phyloP scores from a whole-genome alignment of 2,888 invertebrate species.

The Petrophora chlorosata region DNA sequence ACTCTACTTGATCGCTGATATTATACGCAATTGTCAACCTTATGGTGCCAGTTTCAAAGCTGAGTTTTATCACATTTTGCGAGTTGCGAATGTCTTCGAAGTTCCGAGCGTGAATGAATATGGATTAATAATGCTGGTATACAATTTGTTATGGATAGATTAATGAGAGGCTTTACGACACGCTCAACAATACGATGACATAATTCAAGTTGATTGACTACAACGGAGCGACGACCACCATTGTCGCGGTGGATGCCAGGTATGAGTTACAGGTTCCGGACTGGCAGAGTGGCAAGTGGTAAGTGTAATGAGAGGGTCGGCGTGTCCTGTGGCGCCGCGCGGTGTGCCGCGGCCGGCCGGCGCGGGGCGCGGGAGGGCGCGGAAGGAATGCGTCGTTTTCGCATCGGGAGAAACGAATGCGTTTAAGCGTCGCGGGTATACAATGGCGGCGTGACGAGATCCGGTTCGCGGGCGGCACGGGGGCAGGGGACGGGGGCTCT shows the following conservation, averaged over 20 bases:
- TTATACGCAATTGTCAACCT: constrained; percentile 4
- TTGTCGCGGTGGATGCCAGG: constrained; percentile 36
- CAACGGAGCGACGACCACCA: constrained; percentile 28
- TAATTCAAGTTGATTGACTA: constrained; percentile 38
- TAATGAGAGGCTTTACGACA: constrained; percentile 33
- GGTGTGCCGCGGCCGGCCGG: constrained; percentile 58
- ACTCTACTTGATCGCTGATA: not conserved
- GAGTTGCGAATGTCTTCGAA: constrained; percentile 6
- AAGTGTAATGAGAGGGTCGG: constrained; percentile 75
- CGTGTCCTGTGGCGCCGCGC: constrained; percentile 61
- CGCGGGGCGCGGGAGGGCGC: constrained; percentile 73
- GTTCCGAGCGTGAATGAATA: constrained; percentile 21
- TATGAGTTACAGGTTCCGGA: constrained; percentile 4
- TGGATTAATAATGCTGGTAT: constrained; percentile 27
- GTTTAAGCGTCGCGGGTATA: constrained; percentile 84
- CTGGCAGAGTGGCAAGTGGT: constrained; percentile 20
- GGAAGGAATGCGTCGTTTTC: constrained; percentile 84
- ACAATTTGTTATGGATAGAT: constrained; percentile 28
- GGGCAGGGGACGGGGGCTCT: constrained; percentile 74
- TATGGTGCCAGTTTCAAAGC: constrained; percentile 2
- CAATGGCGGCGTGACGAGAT: constrained; percentile 84
- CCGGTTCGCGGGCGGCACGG: constrained; percentile 81
- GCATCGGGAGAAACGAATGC: constrained; percentile 84
- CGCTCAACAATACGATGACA: constrained; percentile 32
- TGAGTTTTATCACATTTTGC: not conserved